These are phyloP conservation scores for Eurytoma adleriae DNA, from an alignment of 2,888 invertebrate species.

Conservation along the genomic window DNA sequence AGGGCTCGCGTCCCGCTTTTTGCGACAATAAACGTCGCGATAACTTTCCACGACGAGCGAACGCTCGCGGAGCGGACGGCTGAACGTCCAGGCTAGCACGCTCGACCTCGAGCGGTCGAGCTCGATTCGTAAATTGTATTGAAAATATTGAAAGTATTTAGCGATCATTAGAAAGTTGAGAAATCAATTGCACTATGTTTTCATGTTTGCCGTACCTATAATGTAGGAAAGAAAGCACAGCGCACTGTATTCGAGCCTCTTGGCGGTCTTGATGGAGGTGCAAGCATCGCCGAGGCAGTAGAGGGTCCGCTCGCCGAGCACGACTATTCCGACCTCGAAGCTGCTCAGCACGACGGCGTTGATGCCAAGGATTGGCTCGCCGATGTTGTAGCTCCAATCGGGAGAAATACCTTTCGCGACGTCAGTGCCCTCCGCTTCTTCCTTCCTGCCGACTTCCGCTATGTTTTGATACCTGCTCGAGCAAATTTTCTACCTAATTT, in stretches of 20 bases:
- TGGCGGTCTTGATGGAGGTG: slow-evolving; percentile 84
- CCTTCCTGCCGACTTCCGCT: slow-evolving; percentile 72
- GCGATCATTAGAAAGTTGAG: background rate
- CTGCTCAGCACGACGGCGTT: slow-evolving; percentile 80
- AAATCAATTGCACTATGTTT: background rate
- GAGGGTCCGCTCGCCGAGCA: slow-evolving; percentile 90
- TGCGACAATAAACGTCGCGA: slow-evolving; percentile 36
- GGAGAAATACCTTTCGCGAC: slow-evolving; percentile 79
- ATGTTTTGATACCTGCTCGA: slow-evolving; percentile 72
- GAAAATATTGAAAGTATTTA: background rate
- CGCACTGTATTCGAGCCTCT: slow-evolving; percentile 90
- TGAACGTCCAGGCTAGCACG: background rate
- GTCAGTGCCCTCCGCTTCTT: slow-evolving; percentile 69
- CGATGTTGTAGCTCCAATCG: slow-evolving; percentile 91
- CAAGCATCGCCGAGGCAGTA: slow-evolving; percentile 89
- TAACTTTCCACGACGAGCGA: slow-evolving; percentile 10
- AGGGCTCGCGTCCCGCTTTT: background rate
- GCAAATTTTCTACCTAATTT: background rate
- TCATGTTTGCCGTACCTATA: slow-evolving; percentile 78
- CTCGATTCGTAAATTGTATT: background rate
- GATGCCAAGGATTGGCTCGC: slow-evolving; percentile 84
- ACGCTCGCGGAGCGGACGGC: background rate
- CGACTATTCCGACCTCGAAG: slow-evolving; percentile 84
- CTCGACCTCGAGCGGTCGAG: background rate
- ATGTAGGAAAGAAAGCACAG: slow-evolving; percentile 85